These are phyloP conservation scores for Stigmatopora nigra DNA, from an alignment of 2,113 vertebrate genomes.

Conservation along the genomic window DNA sequence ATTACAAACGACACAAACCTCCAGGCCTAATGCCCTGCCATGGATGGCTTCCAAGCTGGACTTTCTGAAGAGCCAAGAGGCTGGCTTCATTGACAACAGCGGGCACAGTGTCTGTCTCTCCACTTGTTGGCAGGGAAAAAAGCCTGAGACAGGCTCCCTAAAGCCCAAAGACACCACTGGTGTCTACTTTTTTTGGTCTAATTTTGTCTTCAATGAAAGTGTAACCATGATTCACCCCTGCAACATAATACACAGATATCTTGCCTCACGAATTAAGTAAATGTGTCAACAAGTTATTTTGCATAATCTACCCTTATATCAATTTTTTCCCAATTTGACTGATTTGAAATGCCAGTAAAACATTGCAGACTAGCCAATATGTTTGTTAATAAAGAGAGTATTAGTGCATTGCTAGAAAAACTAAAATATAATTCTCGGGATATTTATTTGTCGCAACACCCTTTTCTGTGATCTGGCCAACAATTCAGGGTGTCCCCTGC, in stretches of 20 bases:
- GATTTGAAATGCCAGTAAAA: not conserved
- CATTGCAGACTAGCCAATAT: not conserved
- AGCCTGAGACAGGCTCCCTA: conserved; percentile 61
- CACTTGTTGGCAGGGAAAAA: conserved; percentile 60
- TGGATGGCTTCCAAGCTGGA: conserved; percentile 73
- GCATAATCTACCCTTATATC: not conserved
- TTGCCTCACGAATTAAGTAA: not conserved
- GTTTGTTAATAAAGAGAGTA: not conserved
- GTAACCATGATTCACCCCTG: conserved; percentile 24
- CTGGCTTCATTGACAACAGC: conserved; percentile 75
- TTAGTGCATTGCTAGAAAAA: not conserved
- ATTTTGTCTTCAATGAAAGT: conserved; percentile 35
- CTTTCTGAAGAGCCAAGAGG: conserved; percentile 64
- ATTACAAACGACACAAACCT: conserved; percentile 77
- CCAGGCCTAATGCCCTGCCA: conserved; percentile 72
- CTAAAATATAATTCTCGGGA: too few species aligned
- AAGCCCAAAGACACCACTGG: conserved; percentile 60
- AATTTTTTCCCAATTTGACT: not conserved
- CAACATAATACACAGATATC: not conserved
- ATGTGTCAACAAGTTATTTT: not conserved
- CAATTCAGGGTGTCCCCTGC: too few species aligned
- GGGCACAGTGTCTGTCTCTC: conserved; percentile 67
- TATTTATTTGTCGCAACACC: too few species aligned
- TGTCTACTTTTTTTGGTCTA: conserved; percentile 56
- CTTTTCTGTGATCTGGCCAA: too few species aligned